Conservation (phyloP, 2,888 invertebrate genomes). For the Conomelus anceps region DNA sequence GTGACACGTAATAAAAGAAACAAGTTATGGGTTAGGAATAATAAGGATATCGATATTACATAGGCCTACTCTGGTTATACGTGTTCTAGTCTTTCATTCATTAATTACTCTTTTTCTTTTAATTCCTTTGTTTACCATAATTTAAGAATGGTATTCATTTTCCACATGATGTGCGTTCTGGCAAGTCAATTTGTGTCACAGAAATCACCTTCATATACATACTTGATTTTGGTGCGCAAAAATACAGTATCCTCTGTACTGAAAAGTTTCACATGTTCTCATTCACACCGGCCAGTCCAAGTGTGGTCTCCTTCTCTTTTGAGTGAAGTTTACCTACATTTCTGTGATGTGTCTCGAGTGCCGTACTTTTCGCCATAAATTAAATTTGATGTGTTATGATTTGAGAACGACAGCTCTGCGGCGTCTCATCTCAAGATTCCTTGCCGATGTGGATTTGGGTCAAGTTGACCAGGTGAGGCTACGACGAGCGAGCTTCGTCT, state of each 20-base stretch:
- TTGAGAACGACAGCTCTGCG: not conserved
- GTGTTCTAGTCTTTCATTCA: too few species aligned
- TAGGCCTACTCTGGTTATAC: too few species aligned
- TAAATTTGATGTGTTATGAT: not conserved
- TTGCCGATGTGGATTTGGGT: not conserved
- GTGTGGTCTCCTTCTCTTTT: not conserved
- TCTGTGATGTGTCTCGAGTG: too few species aligned
- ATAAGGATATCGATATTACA: too few species aligned
- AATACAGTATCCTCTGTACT: not conserved
- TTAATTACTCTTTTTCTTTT: too few species aligned
- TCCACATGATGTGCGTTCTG: too few species aligned
- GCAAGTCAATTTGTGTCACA: too few species aligned
- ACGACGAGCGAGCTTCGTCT: not conserved
- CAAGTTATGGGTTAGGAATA: too few species aligned
- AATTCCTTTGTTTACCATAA: too few species aligned
- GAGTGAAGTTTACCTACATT: not conserved
- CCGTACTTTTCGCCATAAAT: not conserved
- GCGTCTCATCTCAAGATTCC: not conserved
- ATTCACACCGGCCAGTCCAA: not conserved
- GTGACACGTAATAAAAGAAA: too few species aligned
- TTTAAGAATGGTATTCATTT: too few species aligned
- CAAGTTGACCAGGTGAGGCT: not conserved
- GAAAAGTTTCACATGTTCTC: not conserved
- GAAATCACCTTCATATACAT: not conserved
- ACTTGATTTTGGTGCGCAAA: not conserved